Evolutionary conservation across 2,797 vertebrate genomes (phyloP).

Genomic region (Chiloscyllium punctatum): DNA sequence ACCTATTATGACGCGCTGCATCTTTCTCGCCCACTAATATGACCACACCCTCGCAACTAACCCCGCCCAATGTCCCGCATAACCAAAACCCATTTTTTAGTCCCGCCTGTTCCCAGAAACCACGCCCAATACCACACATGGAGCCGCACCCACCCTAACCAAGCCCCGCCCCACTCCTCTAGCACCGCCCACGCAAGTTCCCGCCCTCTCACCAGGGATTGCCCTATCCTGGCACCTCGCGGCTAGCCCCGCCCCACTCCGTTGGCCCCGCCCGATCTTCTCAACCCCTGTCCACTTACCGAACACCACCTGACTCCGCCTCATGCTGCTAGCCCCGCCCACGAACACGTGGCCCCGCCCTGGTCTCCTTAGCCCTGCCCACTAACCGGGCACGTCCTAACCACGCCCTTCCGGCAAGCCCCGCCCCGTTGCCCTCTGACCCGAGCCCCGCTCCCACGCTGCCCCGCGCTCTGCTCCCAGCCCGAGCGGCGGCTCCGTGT

Average conservation of each 20-base stretch:
- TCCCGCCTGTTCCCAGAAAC: too few species aligned
- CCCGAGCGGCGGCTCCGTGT: slow-evolving; percentile 45
- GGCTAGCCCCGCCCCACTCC: too few species aligned
- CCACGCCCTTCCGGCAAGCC: slow-evolving; percentile 31
- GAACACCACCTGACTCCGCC: too few species aligned
- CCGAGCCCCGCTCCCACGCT: slow-evolving; percentile 44
- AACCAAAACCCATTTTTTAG: too few species aligned
- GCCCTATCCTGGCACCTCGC: too few species aligned
- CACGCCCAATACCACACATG: too few species aligned
- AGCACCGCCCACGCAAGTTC: neutral
- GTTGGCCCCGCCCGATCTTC: neutral
- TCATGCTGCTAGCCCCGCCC: fast-evolving
- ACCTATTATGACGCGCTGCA: too few species aligned
- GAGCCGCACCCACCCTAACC: neutral
- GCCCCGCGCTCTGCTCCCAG: slow-evolving; percentile 47
- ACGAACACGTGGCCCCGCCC: neutral
- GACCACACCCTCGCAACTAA: too few species aligned
- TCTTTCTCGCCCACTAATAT: too few species aligned
- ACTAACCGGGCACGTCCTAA: neutral
- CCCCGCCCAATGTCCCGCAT: too few species aligned
- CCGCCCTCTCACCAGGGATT: too few species aligned
- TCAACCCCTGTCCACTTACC: neutral
- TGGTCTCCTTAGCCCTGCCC: neutral
- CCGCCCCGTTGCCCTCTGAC: slow-evolving; percentile 32
- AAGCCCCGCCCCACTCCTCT: too few species aligned